Evolutionary conservation across 1,140 invertebrate genomes (phyloP).

Genomic region (Anthonomus grandis): DNA sequence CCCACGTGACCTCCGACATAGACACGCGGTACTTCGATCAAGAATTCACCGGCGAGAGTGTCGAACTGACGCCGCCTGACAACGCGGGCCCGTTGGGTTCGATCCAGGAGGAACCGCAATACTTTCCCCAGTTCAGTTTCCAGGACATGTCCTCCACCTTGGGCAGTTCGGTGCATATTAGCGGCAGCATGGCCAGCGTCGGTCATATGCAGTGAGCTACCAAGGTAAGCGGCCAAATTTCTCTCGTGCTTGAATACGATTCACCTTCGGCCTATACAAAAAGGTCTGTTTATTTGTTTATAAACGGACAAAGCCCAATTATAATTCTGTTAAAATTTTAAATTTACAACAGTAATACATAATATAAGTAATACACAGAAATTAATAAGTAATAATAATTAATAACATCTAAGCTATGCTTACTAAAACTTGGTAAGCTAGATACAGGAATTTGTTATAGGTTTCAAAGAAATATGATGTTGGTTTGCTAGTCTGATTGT

Average conservation of each 20-base stretch:
- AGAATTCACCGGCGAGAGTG: slow-evolving; percentile 96
- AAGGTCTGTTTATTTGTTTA: neutral
- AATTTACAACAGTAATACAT: too few species aligned
- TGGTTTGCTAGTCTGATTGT: too few species aligned
- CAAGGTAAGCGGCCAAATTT: too few species aligned
- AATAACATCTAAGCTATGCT: too few species aligned
- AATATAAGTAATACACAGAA: too few species aligned
- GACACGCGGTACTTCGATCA: slow-evolving; percentile 97
- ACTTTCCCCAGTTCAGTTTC: slow-evolving; percentile 67
- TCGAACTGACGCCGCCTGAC: slow-evolving; percentile 93
- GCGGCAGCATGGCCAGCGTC: slow-evolving; percentile 45
- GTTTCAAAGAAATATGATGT: too few species aligned
- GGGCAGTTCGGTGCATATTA: slow-evolving; percentile 45
- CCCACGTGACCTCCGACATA: slow-evolving; percentile 91
- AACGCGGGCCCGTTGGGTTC: slow-evolving; percentile 56
- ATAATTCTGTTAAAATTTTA: neutral
- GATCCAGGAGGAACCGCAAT: slow-evolving; percentile 60
- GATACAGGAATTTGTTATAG: too few species aligned
- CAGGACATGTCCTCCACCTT: slow-evolving; percentile 54
- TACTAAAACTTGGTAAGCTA: too few species aligned
- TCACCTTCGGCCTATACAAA: too few species aligned
- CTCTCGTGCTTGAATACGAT: too few species aligned
- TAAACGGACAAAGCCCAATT: too few species aligned
- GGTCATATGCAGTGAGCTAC: slow-evolving; percentile 44
- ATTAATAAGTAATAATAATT: too few species aligned